Percentiles rank a stretch among this genome's conserved stretches.
These are phyloP conservation scores for Philereme transversata DNA, from an alignment of 2,888 invertebrate species.

Conservation along the genomic window DNA sequence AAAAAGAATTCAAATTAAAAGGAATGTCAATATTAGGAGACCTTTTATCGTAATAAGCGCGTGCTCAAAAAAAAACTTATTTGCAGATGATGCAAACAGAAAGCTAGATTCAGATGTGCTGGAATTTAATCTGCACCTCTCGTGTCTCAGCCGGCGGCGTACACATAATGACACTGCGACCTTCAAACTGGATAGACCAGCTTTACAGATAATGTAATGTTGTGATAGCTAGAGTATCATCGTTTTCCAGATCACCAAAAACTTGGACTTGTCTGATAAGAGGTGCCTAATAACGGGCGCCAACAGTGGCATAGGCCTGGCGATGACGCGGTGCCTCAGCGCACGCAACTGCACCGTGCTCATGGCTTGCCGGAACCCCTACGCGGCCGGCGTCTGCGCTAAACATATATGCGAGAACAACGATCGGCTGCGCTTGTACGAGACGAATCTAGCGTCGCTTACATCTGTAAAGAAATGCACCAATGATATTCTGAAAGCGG, in stretches of 20 bases:
- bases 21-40: too few relatives aligned
- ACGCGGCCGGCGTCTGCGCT: constrained; percentile 80
- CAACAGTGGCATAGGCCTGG: constrained; percentile 96
- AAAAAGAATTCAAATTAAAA: too few relatives aligned
- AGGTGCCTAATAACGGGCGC: constrained; percentile 96
- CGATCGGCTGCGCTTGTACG: constrained; percentile 53
- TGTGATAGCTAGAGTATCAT: background rate
- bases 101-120: too few relatives aligned
- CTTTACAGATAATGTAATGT: too few relatives aligned
- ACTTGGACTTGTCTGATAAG: constrained; percentile 91
- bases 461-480: constrained; percentile 65
- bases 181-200: too few relatives aligned
- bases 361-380: constrained; percentile 91
- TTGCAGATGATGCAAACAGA: too few relatives aligned
- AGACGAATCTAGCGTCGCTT: constrained; percentile 68
- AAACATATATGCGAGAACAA: constrained; percentile 50
- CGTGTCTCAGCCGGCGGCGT: too few relatives aligned
- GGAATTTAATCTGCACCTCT: too few relatives aligned
- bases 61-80: too few relatives aligned
- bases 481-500: constrained; percentile 52
- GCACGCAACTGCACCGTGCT: constrained; percentile 93
- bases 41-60: too few relatives aligned
- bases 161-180: too few relatives aligned
- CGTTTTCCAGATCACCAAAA: constrained; percentile 86
- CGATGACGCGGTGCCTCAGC: constrained; percentile 92